Conservation (phyloP, 2,113 vertebrate genomes). For the Mastomys natalensis region DNA sequence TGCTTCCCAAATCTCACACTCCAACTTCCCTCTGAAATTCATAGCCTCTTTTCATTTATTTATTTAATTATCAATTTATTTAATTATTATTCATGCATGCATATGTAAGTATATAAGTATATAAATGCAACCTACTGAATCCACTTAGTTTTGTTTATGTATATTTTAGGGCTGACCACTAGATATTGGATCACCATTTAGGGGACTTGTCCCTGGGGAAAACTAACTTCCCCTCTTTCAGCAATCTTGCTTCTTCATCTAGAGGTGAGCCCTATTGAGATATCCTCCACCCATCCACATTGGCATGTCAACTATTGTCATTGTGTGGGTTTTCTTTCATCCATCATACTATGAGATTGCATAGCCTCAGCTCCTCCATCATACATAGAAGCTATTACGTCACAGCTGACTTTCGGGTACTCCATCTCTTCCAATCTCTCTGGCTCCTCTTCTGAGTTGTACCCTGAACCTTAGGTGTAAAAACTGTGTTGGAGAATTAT, state of each 20-base stretch:
- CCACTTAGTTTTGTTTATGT: not conserved
- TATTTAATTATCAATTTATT: not conserved
- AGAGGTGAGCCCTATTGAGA: no score
- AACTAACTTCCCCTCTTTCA: not conserved
- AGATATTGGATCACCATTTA: not conserved
- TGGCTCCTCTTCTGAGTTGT: not conserved
- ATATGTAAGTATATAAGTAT: not conserved
- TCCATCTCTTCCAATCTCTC: not conserved
- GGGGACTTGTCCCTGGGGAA: not conserved
- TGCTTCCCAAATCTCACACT: not conserved
- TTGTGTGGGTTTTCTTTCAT: not conserved
- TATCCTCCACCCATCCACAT: not conserved
- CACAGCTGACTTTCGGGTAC: not conserved
- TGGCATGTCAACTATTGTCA: not conserved
- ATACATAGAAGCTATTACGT: not conserved
- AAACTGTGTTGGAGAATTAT: not conserved
- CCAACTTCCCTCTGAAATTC: not conserved
- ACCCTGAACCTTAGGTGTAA: not conserved
- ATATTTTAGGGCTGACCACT: not conserved
- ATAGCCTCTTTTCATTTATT: not conserved
- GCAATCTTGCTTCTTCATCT: not conserved
- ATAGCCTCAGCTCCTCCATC: no score
- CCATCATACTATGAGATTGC: not conserved
- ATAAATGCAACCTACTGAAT: not conserved
- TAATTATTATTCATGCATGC: not conserved